phyloP scores from a whole-genome alignment of 2,113 vertebrate species.

The Sprattus sprattus region DNA sequence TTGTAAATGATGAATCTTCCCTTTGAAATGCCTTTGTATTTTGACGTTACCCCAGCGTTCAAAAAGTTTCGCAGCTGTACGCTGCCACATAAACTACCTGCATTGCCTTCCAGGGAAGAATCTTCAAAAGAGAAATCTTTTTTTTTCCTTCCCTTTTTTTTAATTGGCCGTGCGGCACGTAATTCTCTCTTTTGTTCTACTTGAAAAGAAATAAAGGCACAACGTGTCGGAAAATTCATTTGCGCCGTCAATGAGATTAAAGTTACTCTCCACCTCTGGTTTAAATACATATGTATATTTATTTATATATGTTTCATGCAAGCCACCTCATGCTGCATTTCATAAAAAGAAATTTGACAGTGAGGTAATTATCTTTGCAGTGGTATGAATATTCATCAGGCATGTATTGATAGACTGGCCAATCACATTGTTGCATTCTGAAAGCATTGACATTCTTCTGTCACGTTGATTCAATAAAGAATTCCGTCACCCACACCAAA shows the following conservation, averaged over 20 bases:
- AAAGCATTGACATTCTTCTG: constrained; percentile 21
- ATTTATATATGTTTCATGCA: neutral
- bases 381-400: constrained; percentile 32
- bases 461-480: neutral
- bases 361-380: constrained; percentile 19
- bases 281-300: neutral
- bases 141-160: constrained; percentile 9
- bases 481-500: neutral
- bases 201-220: constrained; percentile 35
- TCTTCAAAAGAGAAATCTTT: constrained; percentile 50
- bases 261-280: constrained; percentile 21
- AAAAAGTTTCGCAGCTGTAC: constrained; percentile 36
- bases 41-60: constrained; percentile 9
- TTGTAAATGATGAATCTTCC: constrained; percentile 43
- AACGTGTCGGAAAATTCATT: neutral
- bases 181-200: constrained; percentile 42
- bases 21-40: constrained; percentile 42
- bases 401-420: constrained; percentile 9
- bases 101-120: constrained; percentile 36
- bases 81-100: constrained; percentile 30
- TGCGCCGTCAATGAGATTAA: constrained; percentile 30
- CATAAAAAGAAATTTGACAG: constrained; percentile 16
- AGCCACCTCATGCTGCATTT: neutral
- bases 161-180: constrained; percentile 30
- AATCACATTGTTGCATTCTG: constrained; percentile 36